These are phyloP conservation scores for Plutella xylostella DNA, from an alignment of 2,888 invertebrate genomes.

Conservation along the genomic window DNA sequence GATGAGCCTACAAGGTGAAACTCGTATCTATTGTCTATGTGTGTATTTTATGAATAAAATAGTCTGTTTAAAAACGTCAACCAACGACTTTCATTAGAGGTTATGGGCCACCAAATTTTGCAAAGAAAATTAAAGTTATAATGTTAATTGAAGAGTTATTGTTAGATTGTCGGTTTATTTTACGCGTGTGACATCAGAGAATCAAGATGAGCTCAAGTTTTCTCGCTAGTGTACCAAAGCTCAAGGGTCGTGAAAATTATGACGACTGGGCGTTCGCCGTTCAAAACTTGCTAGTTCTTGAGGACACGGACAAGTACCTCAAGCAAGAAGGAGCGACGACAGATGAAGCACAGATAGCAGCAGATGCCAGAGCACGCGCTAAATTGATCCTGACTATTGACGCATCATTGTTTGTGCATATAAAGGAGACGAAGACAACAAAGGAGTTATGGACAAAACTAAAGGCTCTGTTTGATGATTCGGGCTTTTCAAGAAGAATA, in stretches of 20 bases:
- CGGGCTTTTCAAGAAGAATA: slow-evolving; percentile 10
- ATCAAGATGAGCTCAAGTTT: neutral
- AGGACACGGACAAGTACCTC: slow-evolving; percentile 1
- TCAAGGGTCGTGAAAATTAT: slow-evolving; percentile 15
- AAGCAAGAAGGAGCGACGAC: neutral
- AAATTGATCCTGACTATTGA: slow-evolving; percentile 23
- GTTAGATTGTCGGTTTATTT: neutral
- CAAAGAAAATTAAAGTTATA: no score
- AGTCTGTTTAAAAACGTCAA: no score
- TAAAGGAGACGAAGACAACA: slow-evolving; percentile 17
- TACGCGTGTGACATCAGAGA: neutral
- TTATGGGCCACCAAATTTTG: no score
- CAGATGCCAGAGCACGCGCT: slow-evolving; percentile 21
- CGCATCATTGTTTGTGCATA: slow-evolving; percentile 20
- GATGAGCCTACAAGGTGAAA: no score
- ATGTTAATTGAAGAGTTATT: no score
- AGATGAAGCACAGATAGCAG: neutral
- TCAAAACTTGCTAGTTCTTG: slow-evolving; percentile 11
- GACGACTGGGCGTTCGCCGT: slow-evolving; percentile 15
- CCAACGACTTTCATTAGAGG: no score
- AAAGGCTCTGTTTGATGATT: slow-evolving; percentile 18
- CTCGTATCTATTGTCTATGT: no score
- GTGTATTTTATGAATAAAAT: no score
- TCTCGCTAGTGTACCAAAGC: slow-evolving; percentile 10
- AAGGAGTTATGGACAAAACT: slow-evolving; percentile 20